Evolutionary conservation across 2,113 vertebrate genomes (phyloP), one percentile per base, ranked within the genome.

Genomic region (human (Homo sapiens)): DNA sequence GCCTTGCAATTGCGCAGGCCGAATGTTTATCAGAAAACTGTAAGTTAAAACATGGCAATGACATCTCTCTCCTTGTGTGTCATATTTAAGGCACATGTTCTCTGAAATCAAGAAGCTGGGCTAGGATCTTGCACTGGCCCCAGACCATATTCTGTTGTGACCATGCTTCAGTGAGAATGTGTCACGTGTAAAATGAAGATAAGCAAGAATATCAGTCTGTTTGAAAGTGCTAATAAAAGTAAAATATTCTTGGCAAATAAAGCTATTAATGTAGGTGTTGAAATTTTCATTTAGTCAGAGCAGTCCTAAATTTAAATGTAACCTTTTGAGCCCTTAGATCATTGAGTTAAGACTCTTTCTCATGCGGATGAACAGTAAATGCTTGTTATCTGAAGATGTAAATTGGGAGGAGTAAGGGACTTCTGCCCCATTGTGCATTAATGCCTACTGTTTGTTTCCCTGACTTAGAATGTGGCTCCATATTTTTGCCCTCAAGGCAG

Each of bases 191-290:
- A 92, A 89, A 38, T 72, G 40, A 27, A 25, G 35, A 23, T 87
- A 68, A 89, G 35, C 25, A 87, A 64, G n/a, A 50, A 17, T 45
- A 59, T 16, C 38, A 25, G 10, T 89, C 66, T 59, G 14, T 85
- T 72, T 82, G n/a, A 83, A 93, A 90, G 25, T 85, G 8, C 57
- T 92, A 80, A 83, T 87, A 95, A 78, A 87, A 50, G 32, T 92
- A 84, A 92, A 92, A 86, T 92, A 27, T 80, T 87, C n/a, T 80
- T 75, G 55, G 38, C 35, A 91, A 75, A 38, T 81, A 48, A 91
- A 90, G 11, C 64, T 72, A 72, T 40, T 93, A 30, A 17, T 55
- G 40, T 0, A 64, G 38, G 13, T 72, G 13, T 59, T 66, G 17
- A 17, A 61, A 76, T 80, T 85, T 70, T 93, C 32, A 8, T 72